Conservation (phyloP, 2,888 invertebrate species). For the Selenia dentaria region DNA sequence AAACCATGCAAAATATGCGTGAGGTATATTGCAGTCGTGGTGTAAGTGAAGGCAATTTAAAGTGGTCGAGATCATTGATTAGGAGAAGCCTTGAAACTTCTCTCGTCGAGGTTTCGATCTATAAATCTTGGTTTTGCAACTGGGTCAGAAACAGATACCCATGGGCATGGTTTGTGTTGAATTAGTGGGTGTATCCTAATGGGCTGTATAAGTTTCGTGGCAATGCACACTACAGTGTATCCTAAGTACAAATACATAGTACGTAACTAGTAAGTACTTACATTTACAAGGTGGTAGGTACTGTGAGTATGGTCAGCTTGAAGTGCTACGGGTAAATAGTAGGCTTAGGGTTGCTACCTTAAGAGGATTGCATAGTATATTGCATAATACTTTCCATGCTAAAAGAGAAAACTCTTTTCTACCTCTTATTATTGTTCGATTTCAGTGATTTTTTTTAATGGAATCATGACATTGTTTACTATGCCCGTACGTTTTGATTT, state of each 20-base stretch:
- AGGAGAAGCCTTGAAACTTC: conserved; percentile 32
- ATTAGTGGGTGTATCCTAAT: conserved; percentile 79
- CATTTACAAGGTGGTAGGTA: no score
- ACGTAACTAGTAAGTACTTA: no score
- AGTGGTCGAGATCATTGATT: conserved; percentile 32
- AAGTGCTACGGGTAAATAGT: neutral
- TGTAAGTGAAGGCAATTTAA: conserved; percentile 21
- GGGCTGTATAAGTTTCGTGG: conserved; percentile 67
- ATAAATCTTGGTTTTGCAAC: conserved; percentile 61
- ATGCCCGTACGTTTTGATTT: no score
- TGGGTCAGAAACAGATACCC: conserved; percentile 65
- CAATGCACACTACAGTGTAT: conserved; percentile 21
- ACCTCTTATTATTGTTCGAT: no score
- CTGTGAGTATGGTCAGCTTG: conserved; percentile 1
- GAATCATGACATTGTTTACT: no score
- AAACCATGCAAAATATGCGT: conserved; percentile 1
- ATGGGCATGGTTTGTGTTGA: conserved; percentile 63
- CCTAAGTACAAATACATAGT: conserved; percentile 1
- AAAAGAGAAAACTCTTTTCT: no score
- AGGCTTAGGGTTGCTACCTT: conserved; percentile 9
- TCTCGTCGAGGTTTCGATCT: conserved; percentile 28
- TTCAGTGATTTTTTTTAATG: no score
- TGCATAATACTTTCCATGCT: no score
- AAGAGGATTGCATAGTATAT: no score
- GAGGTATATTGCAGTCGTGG: neutral